Evolutionary conservation across 2,113 vertebrate genomes (phyloP).

Genomic region (Piliocolobus tephrosceles): DNA sequence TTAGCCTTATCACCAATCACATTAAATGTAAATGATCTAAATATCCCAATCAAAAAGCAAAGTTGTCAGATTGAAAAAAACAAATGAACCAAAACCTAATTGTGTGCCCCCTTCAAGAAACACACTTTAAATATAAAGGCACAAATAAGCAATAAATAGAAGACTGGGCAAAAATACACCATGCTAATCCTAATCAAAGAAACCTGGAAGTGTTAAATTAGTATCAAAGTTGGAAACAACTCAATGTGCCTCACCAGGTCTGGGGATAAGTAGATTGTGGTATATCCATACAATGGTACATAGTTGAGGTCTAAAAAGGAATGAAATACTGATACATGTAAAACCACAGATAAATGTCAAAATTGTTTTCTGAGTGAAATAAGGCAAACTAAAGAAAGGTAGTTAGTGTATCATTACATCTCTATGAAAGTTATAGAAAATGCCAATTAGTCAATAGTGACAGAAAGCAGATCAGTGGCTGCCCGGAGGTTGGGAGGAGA

Average conservation of each 20-base stretch:
- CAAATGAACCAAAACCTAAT: neutral
- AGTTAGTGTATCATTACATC: neutral
- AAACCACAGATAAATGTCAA: neutral
- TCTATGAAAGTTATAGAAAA: neutral
- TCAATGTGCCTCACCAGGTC: fast-evolving
- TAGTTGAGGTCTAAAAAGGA: no score
- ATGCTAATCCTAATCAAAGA: neutral
- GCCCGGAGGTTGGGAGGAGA: neutral
- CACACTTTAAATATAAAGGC: neutral
- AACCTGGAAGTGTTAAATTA: neutral
- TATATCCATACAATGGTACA: neutral
- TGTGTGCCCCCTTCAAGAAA: neutral
- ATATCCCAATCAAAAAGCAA: neutral
- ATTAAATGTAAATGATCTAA: neutral
- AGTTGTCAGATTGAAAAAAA: neutral
- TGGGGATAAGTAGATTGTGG: neutral
- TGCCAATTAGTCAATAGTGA: fast-evolving
- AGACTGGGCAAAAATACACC: neutral
- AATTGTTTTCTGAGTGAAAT: neutral
- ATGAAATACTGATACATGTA: neutral
- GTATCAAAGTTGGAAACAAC: neutral
- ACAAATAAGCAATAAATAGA: neutral
- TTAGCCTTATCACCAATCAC: neutral
- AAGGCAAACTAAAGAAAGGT: neutral
- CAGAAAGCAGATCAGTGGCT: neutral